Conservation (phyloP, 1,140 invertebrate species). For the Pseudomyrmex gracilis region DNA sequence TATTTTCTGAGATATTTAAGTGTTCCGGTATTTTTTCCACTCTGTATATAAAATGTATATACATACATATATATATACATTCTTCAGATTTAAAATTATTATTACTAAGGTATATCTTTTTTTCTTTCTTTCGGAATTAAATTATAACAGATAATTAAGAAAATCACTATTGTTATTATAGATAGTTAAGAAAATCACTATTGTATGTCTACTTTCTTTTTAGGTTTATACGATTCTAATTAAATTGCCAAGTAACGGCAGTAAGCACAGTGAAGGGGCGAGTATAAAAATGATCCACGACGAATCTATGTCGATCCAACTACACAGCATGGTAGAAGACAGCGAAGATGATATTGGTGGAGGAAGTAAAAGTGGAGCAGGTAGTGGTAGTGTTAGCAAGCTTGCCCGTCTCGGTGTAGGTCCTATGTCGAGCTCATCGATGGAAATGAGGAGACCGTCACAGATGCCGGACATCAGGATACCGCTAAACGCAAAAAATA, state of each 20-base stretch:
- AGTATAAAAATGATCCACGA: slow-evolving; percentile 96
- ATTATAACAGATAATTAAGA: too few relatives aligned
- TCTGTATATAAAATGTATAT: too few relatives aligned
- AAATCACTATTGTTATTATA: too few relatives aligned
- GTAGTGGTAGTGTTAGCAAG: slow-evolving; percentile 54
- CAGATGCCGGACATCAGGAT: slow-evolving; percentile 93
- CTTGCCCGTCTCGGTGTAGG: slow-evolving; percentile 55
- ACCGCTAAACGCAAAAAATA: slow-evolving; percentile 93
- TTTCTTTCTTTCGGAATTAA: too few relatives aligned
- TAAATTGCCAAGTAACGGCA: slow-evolving; percentile 89
- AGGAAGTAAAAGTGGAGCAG: slow-evolving; percentile 69
- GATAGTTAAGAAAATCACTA: too few relatives aligned
- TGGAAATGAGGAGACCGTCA: slow-evolving; percentile 87
- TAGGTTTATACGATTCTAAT: slow-evolving; percentile 97
- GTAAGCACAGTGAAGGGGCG: slow-evolving; percentile 86
- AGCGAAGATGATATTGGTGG: slow-evolving; percentile 43
- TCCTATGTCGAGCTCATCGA: slow-evolving; percentile 69
- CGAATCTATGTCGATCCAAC: slow-evolving; percentile 84
- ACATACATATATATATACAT: too few relatives aligned
- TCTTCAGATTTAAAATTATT: too few relatives aligned
- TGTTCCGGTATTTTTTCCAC: too few relatives aligned
- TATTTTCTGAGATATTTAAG: too few relatives aligned
- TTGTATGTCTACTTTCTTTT: background rate
- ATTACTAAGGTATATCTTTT: too few relatives aligned
- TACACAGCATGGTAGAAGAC: slow-evolving; percentile 68